phyloP scores from a whole-genome alignment of 2,113 vertebrate species.

The Pantherophis guttatus region DNA sequence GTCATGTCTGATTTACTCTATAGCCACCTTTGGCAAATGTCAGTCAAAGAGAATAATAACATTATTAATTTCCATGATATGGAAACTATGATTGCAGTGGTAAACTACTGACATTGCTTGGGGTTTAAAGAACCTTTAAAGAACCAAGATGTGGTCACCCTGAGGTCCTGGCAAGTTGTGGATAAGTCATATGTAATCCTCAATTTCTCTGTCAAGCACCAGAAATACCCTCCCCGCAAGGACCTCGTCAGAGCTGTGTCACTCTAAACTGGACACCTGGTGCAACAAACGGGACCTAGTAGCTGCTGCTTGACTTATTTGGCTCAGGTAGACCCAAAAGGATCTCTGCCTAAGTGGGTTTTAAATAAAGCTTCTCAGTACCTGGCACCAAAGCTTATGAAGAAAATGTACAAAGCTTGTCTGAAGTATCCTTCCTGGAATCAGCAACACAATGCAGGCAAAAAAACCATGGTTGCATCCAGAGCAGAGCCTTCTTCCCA shows the following conservation, averaged over 20 bases:
- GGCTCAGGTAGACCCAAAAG: conserved; percentile 80
- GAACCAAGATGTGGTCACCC: conserved; percentile 68
- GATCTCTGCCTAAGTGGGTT: conserved; percentile 79
- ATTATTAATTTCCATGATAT: not conserved
- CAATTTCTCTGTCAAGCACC: conserved; percentile 80
- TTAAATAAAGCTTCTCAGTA: conserved; percentile 78
- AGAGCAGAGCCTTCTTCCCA: conserved; percentile 69
- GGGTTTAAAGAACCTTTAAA: conserved; percentile 53
- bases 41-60: not conserved
- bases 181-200: conserved; percentile 70
- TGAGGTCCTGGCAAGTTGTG: conserved; percentile 70
- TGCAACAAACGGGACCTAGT: conserved; percentile 71
- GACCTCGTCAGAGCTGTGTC: conserved; percentile 75
- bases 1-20: not conserved
- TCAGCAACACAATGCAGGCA: conserved; percentile 52
- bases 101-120: not conserved
- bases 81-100: not conserved
- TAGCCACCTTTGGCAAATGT: not conserved
- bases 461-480: conserved; percentile 76
- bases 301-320: conserved; percentile 78
- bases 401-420: conserved; percentile 69
- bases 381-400: conserved; percentile 74
- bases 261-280: conserved; percentile 70
- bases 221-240: conserved; percentile 70
- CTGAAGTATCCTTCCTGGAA: conserved; percentile 74